phyloP scores from a whole-genome alignment of 2,113 vertebrate genomes.

The Myrmecobius fasciatus region DNA sequence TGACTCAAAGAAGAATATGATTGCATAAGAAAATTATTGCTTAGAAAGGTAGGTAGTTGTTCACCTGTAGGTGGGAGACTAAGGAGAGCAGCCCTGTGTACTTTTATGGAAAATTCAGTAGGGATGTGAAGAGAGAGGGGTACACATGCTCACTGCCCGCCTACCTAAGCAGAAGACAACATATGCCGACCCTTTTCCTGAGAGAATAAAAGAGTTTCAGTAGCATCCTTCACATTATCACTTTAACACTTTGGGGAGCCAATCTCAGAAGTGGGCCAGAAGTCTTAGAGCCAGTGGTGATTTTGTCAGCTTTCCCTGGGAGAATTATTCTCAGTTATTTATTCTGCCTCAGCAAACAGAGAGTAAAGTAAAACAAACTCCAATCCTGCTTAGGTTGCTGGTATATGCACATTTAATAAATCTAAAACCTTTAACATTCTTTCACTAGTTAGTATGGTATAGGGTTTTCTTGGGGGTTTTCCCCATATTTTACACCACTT shows the following conservation, averaged over 20 bases:
- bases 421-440: background rate
- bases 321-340: background rate
- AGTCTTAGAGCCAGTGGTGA: background rate
- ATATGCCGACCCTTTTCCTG: background rate
- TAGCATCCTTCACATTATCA: background rate
- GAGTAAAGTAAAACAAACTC: background rate
- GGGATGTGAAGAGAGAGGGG: background rate
- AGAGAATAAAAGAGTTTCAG: background rate
- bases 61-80: background rate
- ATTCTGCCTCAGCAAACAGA: background rate
- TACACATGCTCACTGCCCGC: constrained; percentile 23
- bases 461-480: background rate
- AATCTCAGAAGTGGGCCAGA: background rate
- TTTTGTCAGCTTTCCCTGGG: background rate
- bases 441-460: background rate
- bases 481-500: background rate
- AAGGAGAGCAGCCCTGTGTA: background rate
- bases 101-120: background rate
- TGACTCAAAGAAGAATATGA: background rate
- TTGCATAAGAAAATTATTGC: background rate
- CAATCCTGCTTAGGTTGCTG: background rate
- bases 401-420: background rate
- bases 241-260: accelerated
- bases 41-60: background rate
- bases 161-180: background rate